Percentiles rank a stretch among this genome's conserved stretches.
phyloP scores from a whole-genome alignment of 2,888 invertebrate genomes.

The Axea sp. region DNA sequence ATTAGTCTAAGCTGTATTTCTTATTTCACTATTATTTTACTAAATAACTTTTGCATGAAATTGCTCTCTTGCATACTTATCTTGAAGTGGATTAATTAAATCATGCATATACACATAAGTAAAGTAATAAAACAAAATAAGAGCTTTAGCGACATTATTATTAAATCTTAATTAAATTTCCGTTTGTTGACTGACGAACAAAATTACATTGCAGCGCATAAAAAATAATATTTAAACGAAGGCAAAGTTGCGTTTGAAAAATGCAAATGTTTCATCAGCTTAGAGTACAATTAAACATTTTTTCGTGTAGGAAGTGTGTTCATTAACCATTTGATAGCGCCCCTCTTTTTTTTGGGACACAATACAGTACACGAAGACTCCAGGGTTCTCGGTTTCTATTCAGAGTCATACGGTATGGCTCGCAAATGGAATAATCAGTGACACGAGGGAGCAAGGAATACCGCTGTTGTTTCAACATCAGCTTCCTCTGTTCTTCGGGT shows the following conservation, averaged over 20 bases:
- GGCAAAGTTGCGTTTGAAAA: slow-evolving; percentile 11
- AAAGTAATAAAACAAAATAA: no score
- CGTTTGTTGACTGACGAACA: slow-evolving; percentile 1
- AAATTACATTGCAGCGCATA: not conserved
- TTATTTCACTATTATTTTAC: no score
- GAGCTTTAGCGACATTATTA: no score
- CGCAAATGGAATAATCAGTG: slow-evolving; percentile 76
- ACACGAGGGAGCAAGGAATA: slow-evolving; percentile 72
- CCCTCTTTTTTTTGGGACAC: slow-evolving; percentile 52
- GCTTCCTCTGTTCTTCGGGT: slow-evolving; percentile 58
- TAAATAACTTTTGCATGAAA: no score
- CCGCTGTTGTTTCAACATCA: slow-evolving; percentile 69
- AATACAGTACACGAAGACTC: slow-evolving; percentile 54
- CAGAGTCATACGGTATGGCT: slow-evolving; percentile 71
- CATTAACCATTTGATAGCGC: slow-evolving; percentile 58
- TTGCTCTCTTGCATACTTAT: no score
- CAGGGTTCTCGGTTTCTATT: slow-evolving; percentile 67
- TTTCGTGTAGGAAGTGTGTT: slow-evolving; percentile 46
- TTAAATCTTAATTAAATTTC: not conserved
- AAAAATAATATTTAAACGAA: slow-evolving; percentile 8
- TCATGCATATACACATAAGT: no score
- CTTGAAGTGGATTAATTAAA: no score
- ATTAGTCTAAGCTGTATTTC: no score
- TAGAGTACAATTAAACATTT: slow-evolving; percentile 55
- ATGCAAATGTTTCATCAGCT: slow-evolving; percentile 36